phyloP scores from a whole-genome alignment of 2,797 vertebrate genomes.

The Enoplosus armatus region DNA sequence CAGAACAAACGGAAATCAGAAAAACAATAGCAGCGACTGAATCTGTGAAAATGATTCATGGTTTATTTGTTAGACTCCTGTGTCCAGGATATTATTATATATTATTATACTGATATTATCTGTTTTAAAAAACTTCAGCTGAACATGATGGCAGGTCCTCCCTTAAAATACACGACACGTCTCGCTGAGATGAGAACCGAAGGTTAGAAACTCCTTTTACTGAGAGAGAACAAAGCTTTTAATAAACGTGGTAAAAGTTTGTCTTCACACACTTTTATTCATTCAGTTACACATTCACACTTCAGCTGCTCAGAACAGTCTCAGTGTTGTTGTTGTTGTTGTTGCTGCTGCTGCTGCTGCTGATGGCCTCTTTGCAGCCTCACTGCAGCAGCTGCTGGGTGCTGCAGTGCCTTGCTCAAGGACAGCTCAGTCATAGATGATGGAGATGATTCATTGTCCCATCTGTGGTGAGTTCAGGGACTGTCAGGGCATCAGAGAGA shows the following conservation, averaged over 20 bases:
- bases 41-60: neutral
- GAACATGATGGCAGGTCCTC: neutral
- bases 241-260: neutral
- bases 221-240: neutral
- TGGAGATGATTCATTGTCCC: slow-evolving; percentile 13
- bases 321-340: neutral
- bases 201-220: no score
- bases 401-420: slow-evolving; percentile 57
- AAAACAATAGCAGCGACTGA: no score
- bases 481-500: neutral
- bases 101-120: no score
- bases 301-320: slow-evolving; percentile 25
- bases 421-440: slow-evolving; percentile 84
- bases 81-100: no score
- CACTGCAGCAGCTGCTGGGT: slow-evolving; percentile 19
- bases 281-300: slow-evolving; percentile 21
- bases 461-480: slow-evolving; percentile 20
- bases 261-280: slow-evolving; percentile 44
- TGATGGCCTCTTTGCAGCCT: slow-evolving; percentile 20
- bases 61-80: neutral
- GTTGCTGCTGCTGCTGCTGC: neutral
- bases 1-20: neutral
- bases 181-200: no score
- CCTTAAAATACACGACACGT: no score
- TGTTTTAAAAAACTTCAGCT: no score